These are phyloP conservation scores for Napeogenes inachia DNA, from an alignment of 2,888 invertebrate genomes.

Conservation along the genomic window DNA sequence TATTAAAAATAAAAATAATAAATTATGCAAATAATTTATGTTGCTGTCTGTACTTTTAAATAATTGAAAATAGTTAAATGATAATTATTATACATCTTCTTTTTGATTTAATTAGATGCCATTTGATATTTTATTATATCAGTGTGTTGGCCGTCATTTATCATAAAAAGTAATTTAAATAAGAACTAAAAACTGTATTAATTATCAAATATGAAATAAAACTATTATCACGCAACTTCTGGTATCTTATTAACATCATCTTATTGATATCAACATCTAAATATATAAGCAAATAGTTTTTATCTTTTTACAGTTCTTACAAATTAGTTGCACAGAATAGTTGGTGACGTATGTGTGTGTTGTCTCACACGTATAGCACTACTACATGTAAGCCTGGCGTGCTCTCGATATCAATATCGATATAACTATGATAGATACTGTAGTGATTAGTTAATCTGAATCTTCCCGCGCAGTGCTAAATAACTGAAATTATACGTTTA, in stretches of 20 bases:
- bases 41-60: too few relatives aligned
- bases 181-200: too few relatives aligned
- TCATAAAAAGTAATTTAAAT: too few relatives aligned
- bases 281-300: not conserved
- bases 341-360: slow-evolving; percentile 1
- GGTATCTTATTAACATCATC: slow-evolving; percentile 7
- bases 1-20: too few relatives aligned
- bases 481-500: slow-evolving; percentile 33
- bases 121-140: too few relatives aligned
- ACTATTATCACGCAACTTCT: not conserved
- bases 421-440: slow-evolving; percentile 10
- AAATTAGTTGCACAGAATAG: too few relatives aligned
- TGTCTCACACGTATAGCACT: not conserved
- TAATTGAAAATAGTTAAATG: too few relatives aligned
- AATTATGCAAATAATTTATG: too few relatives aligned
- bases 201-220: too few relatives aligned
- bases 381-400: not conserved
- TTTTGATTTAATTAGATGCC: too few relatives aligned
- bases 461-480: slow-evolving; percentile 59
- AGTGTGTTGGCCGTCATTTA: too few relatives aligned
- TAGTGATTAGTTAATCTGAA: slow-evolving; percentile 36
- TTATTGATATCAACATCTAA: not conserved
- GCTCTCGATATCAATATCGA: not conserved
- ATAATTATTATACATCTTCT: too few relatives aligned
- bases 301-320: not conserved